Evolutionary conservation across 2,888 invertebrate genomes (phyloP).

Genomic region (Scrobipalpa atriplicella): DNA sequence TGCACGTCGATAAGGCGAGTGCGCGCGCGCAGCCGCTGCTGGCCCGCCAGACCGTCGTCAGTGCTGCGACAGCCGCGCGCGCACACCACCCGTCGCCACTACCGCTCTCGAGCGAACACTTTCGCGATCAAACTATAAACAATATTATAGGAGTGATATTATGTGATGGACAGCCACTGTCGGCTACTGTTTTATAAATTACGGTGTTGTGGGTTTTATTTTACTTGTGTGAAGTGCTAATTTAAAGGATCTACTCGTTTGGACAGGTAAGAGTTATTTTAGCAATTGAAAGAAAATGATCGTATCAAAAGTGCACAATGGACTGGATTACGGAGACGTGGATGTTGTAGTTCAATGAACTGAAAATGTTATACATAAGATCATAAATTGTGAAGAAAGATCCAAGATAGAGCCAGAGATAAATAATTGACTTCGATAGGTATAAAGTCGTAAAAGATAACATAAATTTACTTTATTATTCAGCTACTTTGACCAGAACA

Average conservation of each 20-base stretch:
- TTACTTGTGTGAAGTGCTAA: conserved; percentile 51
- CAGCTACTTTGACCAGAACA: too few species aligned
- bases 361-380: neutral
- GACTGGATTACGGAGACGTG: neutral
- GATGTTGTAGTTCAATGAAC: neutral
- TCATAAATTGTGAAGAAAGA: neutral
- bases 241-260: neutral
- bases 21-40: conserved; percentile 51
- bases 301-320: too few species aligned
- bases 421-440: neutral
- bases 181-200: conserved; percentile 67
- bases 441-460: too few species aligned
- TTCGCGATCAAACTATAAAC: conserved; percentile 56
- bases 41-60: conserved; percentile 41
- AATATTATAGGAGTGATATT: conserved; percentile 57
- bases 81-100: conserved; percentile 46
- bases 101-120: conserved; percentile 35
- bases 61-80: conserved; percentile 66
- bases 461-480: too few species aligned
- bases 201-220: conserved; percentile 62
- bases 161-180: conserved; percentile 55
- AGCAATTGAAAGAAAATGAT: neutral
- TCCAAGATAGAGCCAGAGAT: neutral
- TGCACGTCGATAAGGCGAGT: conserved; percentile 63
- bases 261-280: neutral